Evolutionary conservation across 2,113 vertebrate species (phyloP).

Genomic region (Aphelocoma coerulescens): DNA sequence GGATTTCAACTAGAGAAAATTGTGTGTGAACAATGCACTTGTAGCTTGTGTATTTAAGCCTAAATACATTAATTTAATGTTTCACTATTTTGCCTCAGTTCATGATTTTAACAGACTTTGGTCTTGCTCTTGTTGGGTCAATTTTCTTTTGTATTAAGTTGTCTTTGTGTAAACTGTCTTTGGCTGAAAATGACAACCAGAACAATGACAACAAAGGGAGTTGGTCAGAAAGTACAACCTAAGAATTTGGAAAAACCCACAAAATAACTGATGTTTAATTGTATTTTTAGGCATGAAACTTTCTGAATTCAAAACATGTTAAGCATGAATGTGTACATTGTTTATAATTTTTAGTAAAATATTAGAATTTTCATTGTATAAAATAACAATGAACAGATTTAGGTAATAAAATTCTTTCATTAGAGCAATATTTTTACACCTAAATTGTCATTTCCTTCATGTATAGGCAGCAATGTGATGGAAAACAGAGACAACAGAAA

Average conservation of each 20-base stretch:
- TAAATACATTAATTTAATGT: neutral
- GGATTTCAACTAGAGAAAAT: neutral
- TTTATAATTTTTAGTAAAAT: neutral
- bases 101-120: neutral
- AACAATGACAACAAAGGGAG: neutral
- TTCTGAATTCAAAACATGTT: neutral
- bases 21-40: neutral
- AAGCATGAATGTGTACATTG: neutral
- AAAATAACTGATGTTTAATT: neutral
- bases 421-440: slow-evolving; percentile 58
- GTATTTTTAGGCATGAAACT: neutral
- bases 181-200: neutral
- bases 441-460: slow-evolving; percentile 63
- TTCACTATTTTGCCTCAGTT: neutral
- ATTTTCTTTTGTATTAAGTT: neutral
- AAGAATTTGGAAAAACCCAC: rapidly evolving
- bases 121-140: neutral
- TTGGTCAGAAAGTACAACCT: neutral
- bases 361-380: neutral
- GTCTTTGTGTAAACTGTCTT: neutral
- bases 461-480: slow-evolving; percentile 25
- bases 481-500: slow-evolving; percentile 63
- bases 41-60: neutral
- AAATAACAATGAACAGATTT: neutral
- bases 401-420: slow-evolving; percentile 15